These are phyloP conservation scores for Oryzias javanicus DNA, from an alignment of 2,113 vertebrate species.

Conservation along the genomic window DNA sequence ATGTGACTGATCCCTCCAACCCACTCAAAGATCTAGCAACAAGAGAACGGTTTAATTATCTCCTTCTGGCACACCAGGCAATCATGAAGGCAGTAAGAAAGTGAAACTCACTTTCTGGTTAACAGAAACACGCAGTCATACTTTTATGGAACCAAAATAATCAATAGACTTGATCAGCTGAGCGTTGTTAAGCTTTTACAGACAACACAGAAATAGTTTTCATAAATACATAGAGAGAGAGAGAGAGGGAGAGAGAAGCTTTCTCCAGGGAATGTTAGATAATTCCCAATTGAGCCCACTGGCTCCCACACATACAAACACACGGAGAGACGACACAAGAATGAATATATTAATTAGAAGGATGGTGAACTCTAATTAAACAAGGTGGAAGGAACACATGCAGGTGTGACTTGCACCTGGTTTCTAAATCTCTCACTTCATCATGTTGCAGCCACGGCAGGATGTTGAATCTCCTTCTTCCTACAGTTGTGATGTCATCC, in stretches of 20 bases:
- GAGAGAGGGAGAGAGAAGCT: conserved; percentile 23
- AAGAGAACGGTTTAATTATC: conserved; percentile 37
- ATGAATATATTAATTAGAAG: conserved; percentile 74
- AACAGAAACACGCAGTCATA: conserved; percentile 8
- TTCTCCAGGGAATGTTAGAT: conserved; percentile 64
- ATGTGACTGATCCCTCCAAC: conserved; percentile 54
- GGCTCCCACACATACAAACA: conserved; percentile 44
- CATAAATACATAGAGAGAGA: conserved; percentile 42
- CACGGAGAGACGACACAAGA: conserved; percentile 37
- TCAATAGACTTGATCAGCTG: conserved; percentile 44
- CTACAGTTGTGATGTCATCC: conserved; percentile 46
- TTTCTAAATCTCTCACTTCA: conserved; percentile 36
- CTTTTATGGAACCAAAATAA: conserved; percentile 30
- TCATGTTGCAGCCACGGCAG: conserved; percentile 9
- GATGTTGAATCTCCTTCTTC: conserved; percentile 46
- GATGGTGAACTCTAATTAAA: conserved; percentile 76
- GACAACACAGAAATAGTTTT: conserved; percentile 34
- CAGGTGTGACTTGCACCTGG: conserved; percentile 79
- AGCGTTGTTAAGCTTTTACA: conserved; percentile 31
- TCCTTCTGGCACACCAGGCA: conserved; percentile 36
- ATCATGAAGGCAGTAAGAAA: conserved; percentile 13
- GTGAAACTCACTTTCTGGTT: conserved; percentile 20
- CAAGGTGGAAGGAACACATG: conserved; percentile 53
- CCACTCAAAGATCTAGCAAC: conserved; percentile 50
- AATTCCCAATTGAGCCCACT: conserved; percentile 70